Conservation (phyloP, 2,113 vertebrate genomes). For the Damaliscus lunatus region DNA sequence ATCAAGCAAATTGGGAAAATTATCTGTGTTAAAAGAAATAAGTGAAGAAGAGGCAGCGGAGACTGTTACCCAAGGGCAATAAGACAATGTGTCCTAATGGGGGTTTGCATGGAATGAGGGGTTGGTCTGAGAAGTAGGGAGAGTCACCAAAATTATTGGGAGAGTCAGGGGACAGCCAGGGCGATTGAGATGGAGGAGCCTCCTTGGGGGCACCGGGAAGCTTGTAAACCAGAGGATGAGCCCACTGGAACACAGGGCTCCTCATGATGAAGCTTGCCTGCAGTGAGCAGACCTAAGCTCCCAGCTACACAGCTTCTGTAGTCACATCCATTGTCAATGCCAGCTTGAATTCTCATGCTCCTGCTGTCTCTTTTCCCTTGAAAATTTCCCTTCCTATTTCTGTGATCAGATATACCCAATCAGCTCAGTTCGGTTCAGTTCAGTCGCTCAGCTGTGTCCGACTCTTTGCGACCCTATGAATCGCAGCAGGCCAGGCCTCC, state of each 20-base stretch:
- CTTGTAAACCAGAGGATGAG: neutral
- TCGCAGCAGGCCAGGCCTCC: accelerated
- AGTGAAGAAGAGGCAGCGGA: neutral
- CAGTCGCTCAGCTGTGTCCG: accelerated
- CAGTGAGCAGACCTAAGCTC: neutral
- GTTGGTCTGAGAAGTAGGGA: neutral
- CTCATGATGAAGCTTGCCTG: neutral
- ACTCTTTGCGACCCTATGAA: no score
- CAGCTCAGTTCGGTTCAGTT: no score
- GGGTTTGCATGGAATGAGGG: neutral
- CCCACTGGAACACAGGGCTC: neutral
- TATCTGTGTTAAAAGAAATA: neutral
- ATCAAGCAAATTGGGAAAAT: neutral
- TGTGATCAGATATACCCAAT: neutral
- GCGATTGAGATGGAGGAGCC: neutral
- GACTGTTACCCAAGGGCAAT: neutral
- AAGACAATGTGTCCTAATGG: neutral
- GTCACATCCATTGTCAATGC: neutral
- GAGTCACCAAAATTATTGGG: accelerated
- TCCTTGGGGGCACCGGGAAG: neutral
- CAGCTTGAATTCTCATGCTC: neutral
- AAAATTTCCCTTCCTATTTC: neutral
- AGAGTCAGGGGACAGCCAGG: no score
- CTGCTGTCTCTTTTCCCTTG: neutral
- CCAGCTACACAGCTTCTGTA: neutral